Percentiles rank a stretch among this genome's conserved stretches.
Evolutionary conservation across 2,888 invertebrate genomes (phyloP).

Genomic region (Andrena trimmerana): DNA sequence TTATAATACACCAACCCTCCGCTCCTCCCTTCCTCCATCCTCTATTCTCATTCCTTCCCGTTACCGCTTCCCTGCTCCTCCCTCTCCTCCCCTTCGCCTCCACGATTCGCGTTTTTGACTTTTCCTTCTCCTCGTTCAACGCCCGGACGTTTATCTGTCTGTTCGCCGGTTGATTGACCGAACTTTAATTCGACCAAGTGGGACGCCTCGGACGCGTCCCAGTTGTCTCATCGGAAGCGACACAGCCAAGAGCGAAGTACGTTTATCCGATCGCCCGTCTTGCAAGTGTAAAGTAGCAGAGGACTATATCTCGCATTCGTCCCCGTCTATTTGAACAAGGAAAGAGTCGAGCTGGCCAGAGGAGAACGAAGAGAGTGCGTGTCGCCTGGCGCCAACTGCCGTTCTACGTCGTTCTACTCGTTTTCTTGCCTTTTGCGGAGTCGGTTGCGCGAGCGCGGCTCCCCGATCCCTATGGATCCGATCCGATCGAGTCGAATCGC

Average conservation of each 20-base stretch:
- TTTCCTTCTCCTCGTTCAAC: background rate
- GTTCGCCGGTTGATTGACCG: too few species aligned
- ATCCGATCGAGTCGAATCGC: slow-evolving; percentile 31
- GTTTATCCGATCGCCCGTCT: background rate
- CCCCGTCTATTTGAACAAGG: slow-evolving; percentile 19
- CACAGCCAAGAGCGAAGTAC: background rate
- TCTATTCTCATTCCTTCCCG: slow-evolving; percentile 1
- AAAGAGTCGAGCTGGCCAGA: slow-evolving; percentile 9
- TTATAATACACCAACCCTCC: slow-evolving; percentile 61
- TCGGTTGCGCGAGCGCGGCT: slow-evolving; percentile 54
- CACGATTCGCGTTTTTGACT: slow-evolving; percentile 9
- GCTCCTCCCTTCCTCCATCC: slow-evolving; percentile 25
- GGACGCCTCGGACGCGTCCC: background rate
- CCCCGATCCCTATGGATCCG: slow-evolving; percentile 23
- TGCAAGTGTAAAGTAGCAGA: background rate
- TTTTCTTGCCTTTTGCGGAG: slow-evolving; percentile 74
- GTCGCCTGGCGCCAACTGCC: slow-evolving; percentile 78
- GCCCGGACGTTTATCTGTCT: background rate
- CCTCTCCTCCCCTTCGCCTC: slow-evolving; percentile 11
- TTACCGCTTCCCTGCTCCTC: background rate
- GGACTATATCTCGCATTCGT: slow-evolving; percentile 13
- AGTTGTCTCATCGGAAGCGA: background rate
- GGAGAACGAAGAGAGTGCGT: slow-evolving; percentile 69
- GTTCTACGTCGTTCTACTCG: slow-evolving; percentile 67
- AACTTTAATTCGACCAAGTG: background rate